Base-by-base conservation (phyloP, 2,888 invertebrate species). In the Cosmia trapezina region DNA sequence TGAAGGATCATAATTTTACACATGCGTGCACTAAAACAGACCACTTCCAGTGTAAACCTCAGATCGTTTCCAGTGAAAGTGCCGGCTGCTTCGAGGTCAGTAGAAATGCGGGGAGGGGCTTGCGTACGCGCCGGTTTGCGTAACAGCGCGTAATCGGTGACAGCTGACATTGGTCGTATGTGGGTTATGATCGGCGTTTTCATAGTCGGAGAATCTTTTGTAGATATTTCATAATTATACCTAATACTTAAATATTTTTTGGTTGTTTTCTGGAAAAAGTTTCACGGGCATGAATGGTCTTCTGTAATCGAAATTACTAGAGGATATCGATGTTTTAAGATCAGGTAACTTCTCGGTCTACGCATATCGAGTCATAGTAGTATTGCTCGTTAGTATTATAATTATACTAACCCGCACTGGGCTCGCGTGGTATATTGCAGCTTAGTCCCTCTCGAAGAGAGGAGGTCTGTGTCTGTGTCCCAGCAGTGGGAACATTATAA, bases 71-170 rank as follows among this genome's bases (percentile, higher is more conserved):
- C 81, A 88, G 87, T 82, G 90, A 91, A 91, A 91, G 92, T 89
- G 89, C 66, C 72, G 49, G 69, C 33, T 59, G 73, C 70, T 65
- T 78, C 88, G 89, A 91, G 92, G 91, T 89, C 91, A 82, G 71
- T 76, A 84, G 86, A 83, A 86, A 88, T 84, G 88, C 72, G 76
- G 60, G 80, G 73, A 65, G 76, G 69, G 70, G 73, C 77, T 60
- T 87, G 90, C 89, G 90, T 88, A 88, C 88, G 89, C 90, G 89
- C 89, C 79, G 68, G 84, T 76, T 91, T 91, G 85, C 91, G 89
- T 89, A 91, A 92, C 84, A 76, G 28, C 71, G 61, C 86, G 88
- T 90, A 90, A 89, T 81, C 86, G 75, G 80, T 83, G 83, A 85
- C 85, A 85, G 88, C 87, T 90, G 91, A 90, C 91, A 91, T 90